Conservation (phyloP, 2,888 invertebrate genomes). For the Malachius bipustulatus region DNA sequence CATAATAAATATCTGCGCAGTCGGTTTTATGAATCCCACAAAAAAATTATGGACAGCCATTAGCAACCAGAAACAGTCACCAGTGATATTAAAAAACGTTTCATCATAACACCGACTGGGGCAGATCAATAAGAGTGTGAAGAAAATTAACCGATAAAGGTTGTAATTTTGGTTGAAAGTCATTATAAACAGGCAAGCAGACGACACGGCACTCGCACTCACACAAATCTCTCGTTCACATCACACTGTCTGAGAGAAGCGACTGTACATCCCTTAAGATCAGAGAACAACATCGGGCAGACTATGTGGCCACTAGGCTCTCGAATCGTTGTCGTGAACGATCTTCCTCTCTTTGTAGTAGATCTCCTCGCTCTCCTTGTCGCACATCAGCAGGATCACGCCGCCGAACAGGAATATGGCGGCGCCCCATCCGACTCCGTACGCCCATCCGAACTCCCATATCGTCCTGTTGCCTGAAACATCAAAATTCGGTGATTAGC, state of each 20-base stretch:
- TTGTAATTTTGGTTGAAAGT: too few species aligned
- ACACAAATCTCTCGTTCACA: slow-evolving; percentile 27
- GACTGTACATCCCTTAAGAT: slow-evolving; percentile 31
- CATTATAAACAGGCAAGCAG: slow-evolving; percentile 25
- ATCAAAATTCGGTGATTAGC: too few species aligned
- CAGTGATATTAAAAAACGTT: too few species aligned
- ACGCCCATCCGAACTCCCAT: slow-evolving; percentile 99
- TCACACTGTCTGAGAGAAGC: slow-evolving; percentile 30
- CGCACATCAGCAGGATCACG: slow-evolving; percentile 84
- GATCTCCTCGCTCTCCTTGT: slow-evolving; percentile 97
- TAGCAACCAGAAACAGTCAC: too few species aligned
- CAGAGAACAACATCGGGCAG: slow-evolving; percentile 59
- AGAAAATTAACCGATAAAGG: too few species aligned
- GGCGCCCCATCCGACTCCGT: slow-evolving; percentile 96
- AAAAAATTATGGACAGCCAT: too few species aligned
- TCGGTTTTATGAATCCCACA: too few species aligned
- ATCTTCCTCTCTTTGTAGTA: slow-evolving; percentile 97
- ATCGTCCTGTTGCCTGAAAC: slow-evolving; percentile 69
- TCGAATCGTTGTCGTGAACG: slow-evolving; percentile 46
- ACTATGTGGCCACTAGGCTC: slow-evolving; percentile 57
- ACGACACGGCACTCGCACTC: too few species aligned
- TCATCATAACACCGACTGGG: too few species aligned
- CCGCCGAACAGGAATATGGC: slow-evolving; percentile 93
- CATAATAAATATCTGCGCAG: too few species aligned
- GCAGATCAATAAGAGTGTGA: too few species aligned